Evolutionary conservation across 1,140 invertebrate genomes (phyloP), one percentile per base, ranked within the genome.

Genomic region (Neodiprion fabricii): DNA sequence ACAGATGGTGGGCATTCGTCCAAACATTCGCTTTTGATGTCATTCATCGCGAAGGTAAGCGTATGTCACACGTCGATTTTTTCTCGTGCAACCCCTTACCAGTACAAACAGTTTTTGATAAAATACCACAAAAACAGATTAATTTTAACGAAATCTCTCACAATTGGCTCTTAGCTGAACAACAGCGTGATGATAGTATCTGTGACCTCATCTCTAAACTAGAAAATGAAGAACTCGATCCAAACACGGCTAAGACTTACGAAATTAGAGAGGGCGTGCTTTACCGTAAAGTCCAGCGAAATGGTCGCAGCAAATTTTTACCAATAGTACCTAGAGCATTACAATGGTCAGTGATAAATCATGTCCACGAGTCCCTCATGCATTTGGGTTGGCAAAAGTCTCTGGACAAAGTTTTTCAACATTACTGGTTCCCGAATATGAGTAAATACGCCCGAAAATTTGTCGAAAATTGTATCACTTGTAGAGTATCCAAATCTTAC

Each of bases 1-100:
- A 85, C 70, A 70, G 82, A n/a, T 86, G 84, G 81, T 85, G 84
- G 81, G 75, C 80, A 8, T 82, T 70, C 76, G 73, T 84, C 74
- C 80, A 86, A 76, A 49, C 76, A 9, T 82, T 82, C 48, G 77
- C 83, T 61, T 83, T 84, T 50, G 74, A 74, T 12, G 72, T 79
- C 17, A 11, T 72, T 9, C 74, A 75, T 71, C 14, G 71, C 50
- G 71, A 75, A 17, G 75, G 73, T 12, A 76, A 72, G 48, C 73
- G 53, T 17, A 78, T 78, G 75, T 9, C 8, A 12, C 75, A 78
- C 67, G 73, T 28, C 9, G 77, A 78, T 72, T 78, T 72, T 17
- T 72, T 78, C 11, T 78, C 77, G 8, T 14, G 77, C 14, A 78
- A 78, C 23, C 53, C 53, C 12, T 23, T 76, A n/a, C 53, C 71